phyloP scores from a whole-genome alignment of 1,140 invertebrate species.

The Samia ricini region DNA sequence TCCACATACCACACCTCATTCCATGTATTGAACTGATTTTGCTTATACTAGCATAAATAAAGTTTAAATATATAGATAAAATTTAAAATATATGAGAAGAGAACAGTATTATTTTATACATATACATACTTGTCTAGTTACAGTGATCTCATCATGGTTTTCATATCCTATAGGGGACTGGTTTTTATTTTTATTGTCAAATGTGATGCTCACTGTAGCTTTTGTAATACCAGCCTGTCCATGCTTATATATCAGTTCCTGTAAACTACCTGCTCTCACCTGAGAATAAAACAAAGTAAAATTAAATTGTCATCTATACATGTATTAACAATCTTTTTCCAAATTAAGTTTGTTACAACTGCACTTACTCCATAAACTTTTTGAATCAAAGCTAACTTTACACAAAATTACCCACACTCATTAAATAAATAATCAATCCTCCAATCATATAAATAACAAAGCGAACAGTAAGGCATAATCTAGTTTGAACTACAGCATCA shows the following conservation, averaged over 20 bases:
- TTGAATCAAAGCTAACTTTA: too few relatives aligned
- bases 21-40: too few relatives aligned
- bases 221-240: constrained; percentile 97
- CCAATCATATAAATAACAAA: too few relatives aligned
- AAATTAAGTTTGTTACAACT: background rate
- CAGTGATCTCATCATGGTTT: constrained; percentile 93
- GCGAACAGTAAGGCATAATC: too few relatives aligned
- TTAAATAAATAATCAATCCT: too few relatives aligned
- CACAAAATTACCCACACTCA: too few relatives aligned
- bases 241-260: constrained; percentile 98
- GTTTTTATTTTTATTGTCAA: constrained; percentile 93
- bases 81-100: background rate
- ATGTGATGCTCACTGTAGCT: constrained; percentile 96
- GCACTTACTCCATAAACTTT: too few relatives aligned
- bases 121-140: constrained; percentile 90
- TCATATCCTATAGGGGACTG: constrained; percentile 96
- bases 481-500: too few relatives aligned
- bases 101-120: background rate
- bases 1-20: too few relatives aligned
- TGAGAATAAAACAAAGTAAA: constrained; percentile 53
- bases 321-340: constrained; percentile 2
- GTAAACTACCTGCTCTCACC: constrained; percentile 93
- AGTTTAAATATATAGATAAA: too few relatives aligned
- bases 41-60: too few relatives aligned
- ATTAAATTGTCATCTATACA: constrained; percentile 9